Conservation (phyloP, 2,113 vertebrate species). For the Sakesphorus luctuosus region DNA sequence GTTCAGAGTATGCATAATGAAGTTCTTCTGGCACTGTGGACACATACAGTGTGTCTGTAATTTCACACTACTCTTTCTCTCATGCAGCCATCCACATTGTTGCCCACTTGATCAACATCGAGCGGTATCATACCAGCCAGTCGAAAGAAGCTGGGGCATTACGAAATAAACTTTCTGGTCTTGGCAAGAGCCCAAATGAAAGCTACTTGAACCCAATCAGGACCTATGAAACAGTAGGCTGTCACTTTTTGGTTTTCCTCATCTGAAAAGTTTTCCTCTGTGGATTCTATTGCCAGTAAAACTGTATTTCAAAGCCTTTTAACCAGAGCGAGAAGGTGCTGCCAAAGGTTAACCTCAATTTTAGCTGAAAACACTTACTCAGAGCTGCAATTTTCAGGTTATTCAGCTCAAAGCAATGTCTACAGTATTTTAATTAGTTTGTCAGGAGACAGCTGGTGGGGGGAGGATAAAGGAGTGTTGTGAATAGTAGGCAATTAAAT, state of each 20-base stretch:
- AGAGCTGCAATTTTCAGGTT: conserved; percentile 57
- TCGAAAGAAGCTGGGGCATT: conserved; percentile 59
- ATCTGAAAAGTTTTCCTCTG: conserved; percentile 19
- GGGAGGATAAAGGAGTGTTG: background rate
- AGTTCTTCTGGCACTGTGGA: background rate
- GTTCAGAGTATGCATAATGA: background rate
- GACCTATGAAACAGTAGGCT: conserved; percentile 74
- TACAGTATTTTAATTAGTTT: conserved; percentile 67
- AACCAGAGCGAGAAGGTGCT: conserved; percentile 16
- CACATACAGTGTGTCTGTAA: background rate
- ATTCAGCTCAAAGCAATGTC: conserved; percentile 53
- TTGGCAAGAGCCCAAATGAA: conserved; percentile 76
- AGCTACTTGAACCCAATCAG: conserved; percentile 83
- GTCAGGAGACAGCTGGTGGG: background rate
- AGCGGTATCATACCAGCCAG: conserved; percentile 74
- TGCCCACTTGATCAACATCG: conserved; percentile 80
- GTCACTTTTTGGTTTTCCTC: background rate
- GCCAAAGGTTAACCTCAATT: conserved; percentile 62
- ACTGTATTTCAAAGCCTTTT: conserved; percentile 62
- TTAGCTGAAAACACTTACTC: conserved; percentile 48
- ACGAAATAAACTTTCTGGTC: conserved; percentile 73
- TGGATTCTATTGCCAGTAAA: background rate
- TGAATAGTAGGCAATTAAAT: conserved; percentile 19
- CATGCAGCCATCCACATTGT: conserved; percentile 74
- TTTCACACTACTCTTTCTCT: background rate